Conservation (phyloP, 2,113 vertebrate genomes). For the Pyrgilauda ruficollis region DNA sequence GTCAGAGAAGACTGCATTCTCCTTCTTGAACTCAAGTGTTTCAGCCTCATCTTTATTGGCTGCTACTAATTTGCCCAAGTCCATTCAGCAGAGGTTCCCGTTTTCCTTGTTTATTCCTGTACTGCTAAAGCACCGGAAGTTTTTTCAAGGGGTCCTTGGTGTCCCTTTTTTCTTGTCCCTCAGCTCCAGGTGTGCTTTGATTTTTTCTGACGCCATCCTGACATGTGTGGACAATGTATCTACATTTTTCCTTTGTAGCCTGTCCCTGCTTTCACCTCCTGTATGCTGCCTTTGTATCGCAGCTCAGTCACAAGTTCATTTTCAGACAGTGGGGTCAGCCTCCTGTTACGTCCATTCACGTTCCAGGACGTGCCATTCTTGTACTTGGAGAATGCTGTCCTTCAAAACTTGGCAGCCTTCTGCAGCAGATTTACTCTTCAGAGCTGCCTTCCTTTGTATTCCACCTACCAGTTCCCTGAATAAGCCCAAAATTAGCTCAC, state of each 20-base stretch:
- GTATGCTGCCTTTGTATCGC: not conserved
- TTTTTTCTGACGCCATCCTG: not conserved
- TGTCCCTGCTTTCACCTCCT: not conserved
- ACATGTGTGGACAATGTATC: not conserved
- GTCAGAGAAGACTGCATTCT: not conserved
- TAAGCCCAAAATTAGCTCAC: not conserved
- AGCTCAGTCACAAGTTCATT: not conserved
- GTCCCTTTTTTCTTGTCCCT: not conserved
- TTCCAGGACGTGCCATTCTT: not conserved
- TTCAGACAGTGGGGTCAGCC: not conserved
- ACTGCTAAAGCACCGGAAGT: not conserved
- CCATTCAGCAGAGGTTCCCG: not conserved
- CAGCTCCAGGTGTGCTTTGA: not conserved
- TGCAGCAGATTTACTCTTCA: not conserved
- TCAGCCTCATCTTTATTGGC: not conserved
- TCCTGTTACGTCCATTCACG: not conserved
- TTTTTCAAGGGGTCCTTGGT: rapidly evolving
- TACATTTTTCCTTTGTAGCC: not conserved
- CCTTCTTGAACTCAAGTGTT: not conserved
- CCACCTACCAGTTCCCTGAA: not conserved
- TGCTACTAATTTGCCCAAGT: not conserved
- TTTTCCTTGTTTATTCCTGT: not conserved
- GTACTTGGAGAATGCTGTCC: not conserved
- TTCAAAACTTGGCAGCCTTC: not conserved
- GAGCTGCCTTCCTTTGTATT: not conserved